A percentile compares a stretch with the other conserved stretches of the same genome.
Evolutionary conservation across 2,888 invertebrate species (phyloP).

Genomic region (Muscina levida): DNA sequence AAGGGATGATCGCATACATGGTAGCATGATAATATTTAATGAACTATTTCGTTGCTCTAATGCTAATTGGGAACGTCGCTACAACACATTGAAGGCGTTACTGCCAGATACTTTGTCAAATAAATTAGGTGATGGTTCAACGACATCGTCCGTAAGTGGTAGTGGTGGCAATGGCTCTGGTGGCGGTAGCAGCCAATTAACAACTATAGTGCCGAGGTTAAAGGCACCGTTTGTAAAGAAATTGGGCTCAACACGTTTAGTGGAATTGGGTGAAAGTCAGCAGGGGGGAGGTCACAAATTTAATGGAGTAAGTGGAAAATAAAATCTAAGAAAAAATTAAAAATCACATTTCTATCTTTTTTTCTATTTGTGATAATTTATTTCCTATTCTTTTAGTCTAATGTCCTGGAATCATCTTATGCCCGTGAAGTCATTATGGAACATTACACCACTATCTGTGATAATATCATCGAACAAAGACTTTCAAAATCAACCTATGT

Average conservation of each 20-base stretch:
- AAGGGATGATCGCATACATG: slow-evolving; percentile 95
- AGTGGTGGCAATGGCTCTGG: slow-evolving; percentile 64
- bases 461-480: slow-evolving; percentile 88
- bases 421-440: slow-evolving; percentile 91
- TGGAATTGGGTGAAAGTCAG: slow-evolving; percentile 74
- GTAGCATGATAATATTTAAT: slow-evolving; percentile 94
- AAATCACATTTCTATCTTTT: too few relatives aligned
- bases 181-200: slow-evolving; percentile 70
- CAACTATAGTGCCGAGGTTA: slow-evolving; percentile 79
- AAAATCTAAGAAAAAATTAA: background rate
- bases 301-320: slow-evolving; percentile 68
- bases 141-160: slow-evolving; percentile 33
- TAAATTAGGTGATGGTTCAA: slow-evolving; percentile 69
- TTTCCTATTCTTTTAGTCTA: slow-evolving; percentile 72
- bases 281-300: slow-evolving; percentile 71
- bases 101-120: slow-evolving; percentile 77
- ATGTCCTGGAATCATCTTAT: slow-evolving; percentile 91
- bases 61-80: slow-evolving; percentile 91
- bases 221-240: slow-evolving; percentile 80
- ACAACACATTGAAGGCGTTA: slow-evolving; percentile 86
- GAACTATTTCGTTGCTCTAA: slow-evolving; percentile 95
- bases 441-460: slow-evolving; percentile 90
- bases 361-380: too few relatives aligned
- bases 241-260: slow-evolving; percentile 73
- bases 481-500: slow-evolving; percentile 88